Evolutionary conservation across 2,888 invertebrate genomes (phyloP), one percentile per base, ranked within the genome.

Genomic region (Mesorhabditis belari): DNA sequence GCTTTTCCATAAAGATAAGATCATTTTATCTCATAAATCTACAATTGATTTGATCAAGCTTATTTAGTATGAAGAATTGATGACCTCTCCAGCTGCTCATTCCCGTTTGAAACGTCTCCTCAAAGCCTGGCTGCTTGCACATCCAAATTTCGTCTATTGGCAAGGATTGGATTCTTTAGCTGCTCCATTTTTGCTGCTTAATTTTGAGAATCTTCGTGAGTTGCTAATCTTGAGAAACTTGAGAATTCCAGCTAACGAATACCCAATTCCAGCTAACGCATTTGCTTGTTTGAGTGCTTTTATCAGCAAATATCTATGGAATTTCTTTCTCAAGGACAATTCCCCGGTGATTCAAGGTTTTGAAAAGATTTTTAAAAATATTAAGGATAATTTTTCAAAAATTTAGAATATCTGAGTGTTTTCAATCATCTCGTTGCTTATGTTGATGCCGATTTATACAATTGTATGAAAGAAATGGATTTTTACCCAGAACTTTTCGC

Each of bases 111-210:
- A 93, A 82, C 86, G 94, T 55, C 86, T 98, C 62, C 85, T 98
- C 1, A 98, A 98, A 61, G 67, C 65, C 12, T 73, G 71, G 71
- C 89, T 98, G 3, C 87, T 89, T 9, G 89, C 90, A 63, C 92
- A 95, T 85, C 89, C 90, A 0, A 88, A 93, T 78, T 96, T 95
- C 78, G 98, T 98, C 1, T 98, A 98, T 83, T 98, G 98, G 98
- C 98, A 98, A 84, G 98, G 98, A 0, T 84, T 98, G 60, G 98
- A 99, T 83, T 98, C 96, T 0, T 85, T 98, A 19, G 92, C 93
- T 58, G 98, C 98, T 0, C 98, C 98, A 0, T 98, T 98, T 85
- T 85, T 99, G 3, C 91, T 90, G 81, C 86, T 98, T 29, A 93
- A 98, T 84, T 98, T 98, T 81, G 92, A 92, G 81, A 87, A 95